Base-by-base conservation (phyloP, 2,888 invertebrate genomes). In the Drosophila koepferae region DNA sequence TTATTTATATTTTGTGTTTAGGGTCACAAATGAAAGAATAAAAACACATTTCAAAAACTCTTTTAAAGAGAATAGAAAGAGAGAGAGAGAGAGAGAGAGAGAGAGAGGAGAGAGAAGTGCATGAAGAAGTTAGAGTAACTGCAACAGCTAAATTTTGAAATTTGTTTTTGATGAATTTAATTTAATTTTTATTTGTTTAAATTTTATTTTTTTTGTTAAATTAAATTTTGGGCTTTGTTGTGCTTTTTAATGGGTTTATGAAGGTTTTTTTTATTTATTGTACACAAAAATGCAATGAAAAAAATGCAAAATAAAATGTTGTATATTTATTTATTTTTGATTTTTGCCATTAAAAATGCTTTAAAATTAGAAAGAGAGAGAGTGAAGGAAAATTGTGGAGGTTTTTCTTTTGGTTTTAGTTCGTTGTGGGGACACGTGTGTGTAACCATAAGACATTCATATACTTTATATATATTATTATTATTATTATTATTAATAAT, bases 401-500 rank as follows among this genome's bases (percentile, higher is more conserved):
- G 18, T 14, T 51, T 49, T 31, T 28, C n/a, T 16, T 48, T 56
- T 28, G 49, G 49, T 41, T 46, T 49, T 31, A 5, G 28, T 59
- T 68, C 49, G 59, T 68, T 78, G 72, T 77, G 72, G 77, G 80
- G 74, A 71, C 84, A 80, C 77, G 80, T 87, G 93, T 93, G 93
- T 93, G 92, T 92, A 93, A 93, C 93, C 93, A 93, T 91, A 91
- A 91, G 93, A 93, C 93, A 93, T 93, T 91, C 74, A 78, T 82
- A 70, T 74, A 73, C 68, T 62, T 73, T 36, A 44, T 58, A 58
- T 31, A 56, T 56, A 28, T 40, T 7, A 2, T 40, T 16, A 40
- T 40, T 40, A 40, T 55, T 54, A 54, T 64, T 79, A 71, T 55
- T 54, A 63, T 61, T 28, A 28, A 67, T 41, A 55, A 75, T 64